Evolutionary conservation across 1,140 invertebrate species (phyloP).

Genomic region (Episyrphus balteatus): DNA sequence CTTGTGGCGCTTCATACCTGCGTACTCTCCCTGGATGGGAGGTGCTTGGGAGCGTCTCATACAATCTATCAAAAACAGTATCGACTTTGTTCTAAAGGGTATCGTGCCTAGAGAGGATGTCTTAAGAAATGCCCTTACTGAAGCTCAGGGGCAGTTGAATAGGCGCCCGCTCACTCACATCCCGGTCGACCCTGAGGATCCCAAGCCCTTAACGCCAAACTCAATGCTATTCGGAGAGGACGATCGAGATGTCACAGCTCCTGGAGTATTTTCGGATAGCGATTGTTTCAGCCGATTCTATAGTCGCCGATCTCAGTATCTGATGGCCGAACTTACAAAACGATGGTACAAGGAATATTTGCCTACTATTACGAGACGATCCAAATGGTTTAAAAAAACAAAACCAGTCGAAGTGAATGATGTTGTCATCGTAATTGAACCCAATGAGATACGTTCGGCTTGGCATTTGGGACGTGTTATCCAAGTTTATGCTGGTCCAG

Average conservation of each 20-base stretch:
- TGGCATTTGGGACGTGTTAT: conserved; percentile 11
- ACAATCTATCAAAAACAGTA: too few species aligned
- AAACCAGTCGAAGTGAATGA: conserved; percentile 2
- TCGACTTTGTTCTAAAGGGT: neutral
- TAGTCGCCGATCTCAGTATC: too few species aligned
- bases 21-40: too few species aligned
- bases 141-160: conserved; percentile 11
- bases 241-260: too few species aligned
- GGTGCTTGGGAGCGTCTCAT: too few species aligned
- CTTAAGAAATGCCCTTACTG: conserved; percentile 5
- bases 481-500: neutral
- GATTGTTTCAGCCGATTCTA: too few species aligned
- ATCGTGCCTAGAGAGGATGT: conserved; percentile 3
- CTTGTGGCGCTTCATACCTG: too few species aligned
- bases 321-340: too few species aligned
- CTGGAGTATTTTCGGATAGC: too few species aligned
- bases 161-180: conserved; percentile 10
- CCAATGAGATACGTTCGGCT: neutral
- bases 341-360: conserved; percentile 10
- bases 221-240: conserved; percentile 7
- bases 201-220: conserved; percentile 11
- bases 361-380: conserved; percentile 1
- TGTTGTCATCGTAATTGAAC: conserved; percentile 5
- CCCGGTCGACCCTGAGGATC: conserved; percentile 9
- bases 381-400: conserved; percentile 5